Evolutionary conservation across 2,113 vertebrate species (phyloP), one percentile per base, ranked within the genome.

Genomic region (Leucosticte australis): DNA sequence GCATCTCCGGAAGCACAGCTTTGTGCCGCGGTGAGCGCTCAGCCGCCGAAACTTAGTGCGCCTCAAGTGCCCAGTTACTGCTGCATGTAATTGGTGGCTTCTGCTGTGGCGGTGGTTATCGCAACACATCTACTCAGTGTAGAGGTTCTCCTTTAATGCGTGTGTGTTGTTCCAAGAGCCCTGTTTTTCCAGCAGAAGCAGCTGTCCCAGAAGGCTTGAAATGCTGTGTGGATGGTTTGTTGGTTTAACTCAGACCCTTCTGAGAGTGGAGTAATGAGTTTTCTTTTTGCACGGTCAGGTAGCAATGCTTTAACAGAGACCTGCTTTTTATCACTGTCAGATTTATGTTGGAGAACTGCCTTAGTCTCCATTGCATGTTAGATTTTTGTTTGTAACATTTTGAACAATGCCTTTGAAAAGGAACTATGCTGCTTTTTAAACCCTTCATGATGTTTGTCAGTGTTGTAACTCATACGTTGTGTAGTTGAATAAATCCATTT

Each of bases 21-120:
- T 12, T 11, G 69, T 5, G 18, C 41, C 19, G 82, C 59, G 10
- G 1, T 19, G n/a, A 18, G n/a, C 14, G 7, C 28, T 19, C 15
- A 2, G 59, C 41, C 12, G 0, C 64, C 7, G 64, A 21, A 27
- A 15, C 12, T 20, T 1, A 0, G 27, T 26, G 74, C 13, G 11
- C 28, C 4, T 11, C 20, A 24, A 6, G 14, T 55, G 62, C 49
- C 35, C 11, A 0, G 0, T 6, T 49, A 10, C 1, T 4, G 28
- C 7, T 21, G 39, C 8, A 0, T 0, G 4, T 9, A 4, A 1
- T 3, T 9, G 1, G 30, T 13, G 50, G 31, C 15, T 23, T 30
- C 10, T 31, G n/a, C 12, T 19, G 50, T 37, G 77, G 26, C 1
- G 0, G 2, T 27, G 6, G 27, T 53, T 47, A 23, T 60, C 21